Evolutionary conservation across 1,140 invertebrate genomes (phyloP), one percentile per base, ranked within the genome.

Genomic region (Eciton burchellii): DNA sequence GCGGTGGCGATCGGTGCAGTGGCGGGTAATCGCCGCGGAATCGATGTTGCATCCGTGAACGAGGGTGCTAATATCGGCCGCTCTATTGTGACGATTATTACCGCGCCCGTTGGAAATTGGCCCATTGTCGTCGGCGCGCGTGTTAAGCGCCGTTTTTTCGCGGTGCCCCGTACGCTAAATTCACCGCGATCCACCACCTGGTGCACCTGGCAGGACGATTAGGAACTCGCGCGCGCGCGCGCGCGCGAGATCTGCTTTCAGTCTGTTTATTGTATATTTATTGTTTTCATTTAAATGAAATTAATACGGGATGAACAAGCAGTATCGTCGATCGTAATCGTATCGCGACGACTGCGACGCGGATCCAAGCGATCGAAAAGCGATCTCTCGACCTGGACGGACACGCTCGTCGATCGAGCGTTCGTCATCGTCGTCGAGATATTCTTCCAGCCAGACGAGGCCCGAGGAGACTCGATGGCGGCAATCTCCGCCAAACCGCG

Each of bases 401-500:
- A 43, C 49, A 56, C n/a, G n/a, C n/a, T 26, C 16, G 62, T 56
- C 68, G 19, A 49, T 45, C 54, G 43, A 59, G 24, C 73, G 29
- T 43, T n/a, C 26, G 11, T 54, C 35, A 24, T 26, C 8, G 3
- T n/a, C 41, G 68, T 66, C 47, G 81, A 12, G 82, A 86, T 68
- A 83, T 83, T 87, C 73, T 87, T 87, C 63, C 85, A 70, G 35
- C 70, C 43, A 60, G 63, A 60, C 72, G 24, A 59, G 59, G 63
- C 43, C 63, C 68, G 19, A 49, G 59, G 66, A 83, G 59, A 62
- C 66, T 86, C 60, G 29, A 77, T 56, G 68, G 82, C 63, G 68
- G 82, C 85, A 84, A 87, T 87, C 86, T 87, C 82, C 19, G 68
- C 62, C 74, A 84, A 87, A 87, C 85, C 65, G 71, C 71, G 85